These are phyloP conservation scores for Catharus bicknelli DNA, from an alignment of 2,113 vertebrate genomes.

Conservation along the genomic window DNA sequence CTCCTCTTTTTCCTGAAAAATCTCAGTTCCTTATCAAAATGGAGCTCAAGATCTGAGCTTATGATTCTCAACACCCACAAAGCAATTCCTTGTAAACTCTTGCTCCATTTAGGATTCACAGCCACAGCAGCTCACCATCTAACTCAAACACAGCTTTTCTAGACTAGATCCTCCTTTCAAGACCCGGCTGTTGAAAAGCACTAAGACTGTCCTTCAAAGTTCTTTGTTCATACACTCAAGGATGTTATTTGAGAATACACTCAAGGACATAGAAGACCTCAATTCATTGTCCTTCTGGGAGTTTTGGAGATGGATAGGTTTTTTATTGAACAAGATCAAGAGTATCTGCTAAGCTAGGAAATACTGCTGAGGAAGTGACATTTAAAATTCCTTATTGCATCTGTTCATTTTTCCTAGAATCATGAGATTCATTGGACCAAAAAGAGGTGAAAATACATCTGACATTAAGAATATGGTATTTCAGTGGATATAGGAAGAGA, in stretches of 20 bases:
- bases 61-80: neutral
- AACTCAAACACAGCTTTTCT: neutral
- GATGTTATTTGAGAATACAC: neutral
- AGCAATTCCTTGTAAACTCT: neutral
- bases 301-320: neutral
- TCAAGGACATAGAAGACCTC: neutral
- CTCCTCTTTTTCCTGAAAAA: neutral
- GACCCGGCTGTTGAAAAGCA: neutral
- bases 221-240: neutral
- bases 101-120: neutral
- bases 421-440: neutral
- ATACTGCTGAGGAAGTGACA: neutral
- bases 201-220: neutral
- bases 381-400: neutral
- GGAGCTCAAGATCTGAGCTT: neutral
- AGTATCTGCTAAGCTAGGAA: accelerated
- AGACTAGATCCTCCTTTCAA: neutral
- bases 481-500: neutral
- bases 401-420: neutral
- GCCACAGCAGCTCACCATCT: neutral
- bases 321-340: neutral
- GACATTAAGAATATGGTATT: neutral
- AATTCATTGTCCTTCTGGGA: neutral
- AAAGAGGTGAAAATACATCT: neutral
- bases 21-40: neutral